Percentiles rank a stretch among this genome's conserved stretches.
Conservation (phyloP, 2,888 invertebrate species). For the Linnaemya tessellans region DNA sequence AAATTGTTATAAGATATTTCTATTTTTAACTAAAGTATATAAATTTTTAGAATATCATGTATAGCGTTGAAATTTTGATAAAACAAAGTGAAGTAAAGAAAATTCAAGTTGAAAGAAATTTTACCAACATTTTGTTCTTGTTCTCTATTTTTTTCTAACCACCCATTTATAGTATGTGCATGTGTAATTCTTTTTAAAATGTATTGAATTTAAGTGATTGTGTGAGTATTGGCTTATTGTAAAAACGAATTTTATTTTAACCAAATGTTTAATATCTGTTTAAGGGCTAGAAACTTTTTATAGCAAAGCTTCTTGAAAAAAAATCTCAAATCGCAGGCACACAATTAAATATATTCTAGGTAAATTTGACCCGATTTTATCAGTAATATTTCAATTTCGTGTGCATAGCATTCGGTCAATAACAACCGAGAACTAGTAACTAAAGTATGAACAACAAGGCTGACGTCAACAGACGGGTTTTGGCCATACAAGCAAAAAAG, state of each 20-base stretch:
- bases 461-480: slow-evolving; percentile 95
- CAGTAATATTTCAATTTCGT: slow-evolving; percentile 48
- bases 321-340: slow-evolving; percentile 20
- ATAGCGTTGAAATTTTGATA: not conserved
- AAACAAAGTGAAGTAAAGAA: slow-evolving; percentile 29
- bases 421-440: slow-evolving; percentile 56
- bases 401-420: slow-evolving; percentile 47
- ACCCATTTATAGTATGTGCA: slow-evolving; percentile 50
- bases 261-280: slow-evolving; percentile 26
- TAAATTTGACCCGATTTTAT: slow-evolving; percentile 64
- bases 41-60: slow-evolving; percentile 29
- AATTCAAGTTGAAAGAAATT: slow-evolving; percentile 42
- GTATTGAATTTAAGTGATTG: slow-evolving; percentile 48
- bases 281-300: slow-evolving; percentile 52
- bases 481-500: slow-evolving; percentile 96
- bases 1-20: slow-evolving; percentile 13
- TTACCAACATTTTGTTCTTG: slow-evolving; percentile 39
- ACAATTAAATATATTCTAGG: slow-evolving; percentile 44
- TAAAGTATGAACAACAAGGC: slow-evolving; percentile 91
- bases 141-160: slow-evolving; percentile 50
- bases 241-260: slow-evolving; percentile 46
- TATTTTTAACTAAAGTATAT: slow-evolving; percentile 40
- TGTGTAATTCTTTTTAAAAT: slow-evolving; percentile 8
- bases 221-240: slow-evolving; percentile 42
- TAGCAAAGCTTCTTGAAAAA: slow-evolving; percentile 50